These are phyloP conservation scores for Dinocampus coccinellae DNA, from an alignment of 2,888 invertebrate species.

Conservation along the genomic window DNA sequence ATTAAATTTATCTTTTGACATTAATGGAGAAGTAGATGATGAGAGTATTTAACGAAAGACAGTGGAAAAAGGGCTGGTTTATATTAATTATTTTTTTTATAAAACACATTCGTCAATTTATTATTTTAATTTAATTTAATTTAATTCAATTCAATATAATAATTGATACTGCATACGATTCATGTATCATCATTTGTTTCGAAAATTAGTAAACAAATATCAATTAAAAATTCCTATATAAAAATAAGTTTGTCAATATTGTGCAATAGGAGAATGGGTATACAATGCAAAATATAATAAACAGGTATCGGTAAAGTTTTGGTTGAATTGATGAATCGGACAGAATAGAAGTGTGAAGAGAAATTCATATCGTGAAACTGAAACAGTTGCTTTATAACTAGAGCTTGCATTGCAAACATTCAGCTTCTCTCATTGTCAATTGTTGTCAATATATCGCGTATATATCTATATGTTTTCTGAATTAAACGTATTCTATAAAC, in stretches of 20 bases:
- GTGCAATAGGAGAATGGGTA: neutral
- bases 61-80: too few species aligned
- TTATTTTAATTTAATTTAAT: too few species aligned
- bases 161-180: neutral
- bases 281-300: neutral
- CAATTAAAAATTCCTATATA: neutral
- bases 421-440: neutral
- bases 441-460: neutral
- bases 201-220: neutral
- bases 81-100: too few species aligned
- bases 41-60: too few species aligned
- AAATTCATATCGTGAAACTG: neutral
- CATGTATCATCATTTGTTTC: neutral
- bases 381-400: neutral
- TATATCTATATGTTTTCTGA: neutral
- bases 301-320: neutral
- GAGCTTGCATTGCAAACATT: neutral
- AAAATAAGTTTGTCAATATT: neutral
- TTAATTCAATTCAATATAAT: neutral
- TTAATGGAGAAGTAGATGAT: neutral
- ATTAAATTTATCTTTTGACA: neutral
- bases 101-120: too few species aligned
- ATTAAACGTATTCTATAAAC: neutral
- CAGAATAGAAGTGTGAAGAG: neutral
- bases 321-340: neutral